These are phyloP conservation scores for Eristalis pertinax DNA, from an alignment of 2,888 invertebrate genomes.

Conservation along the genomic window DNA sequence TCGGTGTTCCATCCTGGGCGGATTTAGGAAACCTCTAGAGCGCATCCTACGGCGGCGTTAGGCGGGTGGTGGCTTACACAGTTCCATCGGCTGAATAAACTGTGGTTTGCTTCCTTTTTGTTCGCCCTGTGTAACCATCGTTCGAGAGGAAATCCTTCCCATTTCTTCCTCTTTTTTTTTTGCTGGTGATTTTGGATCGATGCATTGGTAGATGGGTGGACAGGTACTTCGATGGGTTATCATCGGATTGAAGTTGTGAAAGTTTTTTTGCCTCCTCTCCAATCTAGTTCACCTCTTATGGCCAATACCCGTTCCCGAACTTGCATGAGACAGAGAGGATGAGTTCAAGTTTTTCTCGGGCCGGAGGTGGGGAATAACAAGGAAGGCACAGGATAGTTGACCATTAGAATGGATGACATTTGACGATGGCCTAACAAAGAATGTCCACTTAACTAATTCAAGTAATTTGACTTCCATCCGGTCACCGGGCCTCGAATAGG, in stretches of 20 bases:
- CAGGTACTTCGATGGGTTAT: background rate
- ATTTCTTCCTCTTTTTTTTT: background rate
- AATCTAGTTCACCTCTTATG: background rate
- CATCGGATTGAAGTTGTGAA: background rate
- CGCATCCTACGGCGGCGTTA: background rate
- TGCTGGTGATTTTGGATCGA: background rate
- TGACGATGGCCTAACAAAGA: constrained; percentile 60
- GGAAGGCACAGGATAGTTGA: background rate
- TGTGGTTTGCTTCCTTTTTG: constrained; percentile 5
- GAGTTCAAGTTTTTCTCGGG: background rate
- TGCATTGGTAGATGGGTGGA: background rate
- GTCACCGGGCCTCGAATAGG: constrained; percentile 22
- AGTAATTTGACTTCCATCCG: constrained; percentile 38
- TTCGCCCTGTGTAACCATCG: background rate
- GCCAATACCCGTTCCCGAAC: background rate
- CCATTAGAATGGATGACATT: constrained; percentile 57
- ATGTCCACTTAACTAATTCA: constrained; percentile 57
- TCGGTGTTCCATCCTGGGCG: background rate
- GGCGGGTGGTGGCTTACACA: constrained; percentile 36
- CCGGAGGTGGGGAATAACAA: background rate
- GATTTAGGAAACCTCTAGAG: background rate
- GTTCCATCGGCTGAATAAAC: constrained; percentile 47
- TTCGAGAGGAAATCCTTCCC: background rate
- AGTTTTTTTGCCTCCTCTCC: background rate
- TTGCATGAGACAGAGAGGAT: background rate